These are phyloP conservation scores for Bos taurus DNA, from an alignment of 2,113 vertebrate species.

Conservation along the genomic window DNA sequence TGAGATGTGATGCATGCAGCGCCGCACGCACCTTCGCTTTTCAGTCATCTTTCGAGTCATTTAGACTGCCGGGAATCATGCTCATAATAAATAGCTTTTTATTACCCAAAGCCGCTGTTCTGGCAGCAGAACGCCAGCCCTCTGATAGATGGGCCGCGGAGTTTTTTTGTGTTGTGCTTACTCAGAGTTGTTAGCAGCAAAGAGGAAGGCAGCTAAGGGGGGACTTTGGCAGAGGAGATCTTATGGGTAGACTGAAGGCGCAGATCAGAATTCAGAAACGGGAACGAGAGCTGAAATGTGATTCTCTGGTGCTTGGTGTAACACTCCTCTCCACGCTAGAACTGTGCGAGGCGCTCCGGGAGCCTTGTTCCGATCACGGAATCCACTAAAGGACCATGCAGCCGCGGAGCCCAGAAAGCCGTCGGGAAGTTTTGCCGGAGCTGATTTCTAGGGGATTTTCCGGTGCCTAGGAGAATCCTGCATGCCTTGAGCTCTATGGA, in stretches of 20 bases:
- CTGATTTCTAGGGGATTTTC: conserved; percentile 83
- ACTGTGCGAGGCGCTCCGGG: conserved; percentile 74
- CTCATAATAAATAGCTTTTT: conserved; percentile 74
- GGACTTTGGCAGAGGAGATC: conserved; percentile 79
- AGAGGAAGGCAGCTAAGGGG: conserved; percentile 70
- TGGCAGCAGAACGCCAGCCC: conserved; percentile 67
- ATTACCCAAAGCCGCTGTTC: conserved; percentile 72
- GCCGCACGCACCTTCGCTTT: conserved; percentile 62
- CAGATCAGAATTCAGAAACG: conserved; percentile 82
- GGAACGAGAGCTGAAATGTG: conserved; percentile 83
- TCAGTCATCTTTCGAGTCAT: conserved; percentile 68
- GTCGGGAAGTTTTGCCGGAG: conserved; percentile 82
- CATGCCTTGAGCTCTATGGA: conserved; percentile 85
- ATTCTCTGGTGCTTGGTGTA: conserved; percentile 79
- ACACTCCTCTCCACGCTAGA: conserved; percentile 73
- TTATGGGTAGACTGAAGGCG: conserved; percentile 79
- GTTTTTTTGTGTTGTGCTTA: conserved; percentile 75
- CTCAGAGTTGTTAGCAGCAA: conserved; percentile 75
- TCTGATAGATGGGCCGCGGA: conserved; percentile 77
- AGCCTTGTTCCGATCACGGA: conserved; percentile 76
- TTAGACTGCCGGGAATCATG: conserved; percentile 67
- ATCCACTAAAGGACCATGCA: conserved; percentile 76
- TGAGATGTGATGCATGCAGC: conserved; percentile 75
- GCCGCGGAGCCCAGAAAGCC: conserved; percentile 78
- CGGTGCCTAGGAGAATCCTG: conserved; percentile 84